Evolutionary conservation across 2,797 vertebrate genomes (phyloP), one percentile per base, ranked within the genome.

Genomic region (Oophaga sylvatica): DNA sequence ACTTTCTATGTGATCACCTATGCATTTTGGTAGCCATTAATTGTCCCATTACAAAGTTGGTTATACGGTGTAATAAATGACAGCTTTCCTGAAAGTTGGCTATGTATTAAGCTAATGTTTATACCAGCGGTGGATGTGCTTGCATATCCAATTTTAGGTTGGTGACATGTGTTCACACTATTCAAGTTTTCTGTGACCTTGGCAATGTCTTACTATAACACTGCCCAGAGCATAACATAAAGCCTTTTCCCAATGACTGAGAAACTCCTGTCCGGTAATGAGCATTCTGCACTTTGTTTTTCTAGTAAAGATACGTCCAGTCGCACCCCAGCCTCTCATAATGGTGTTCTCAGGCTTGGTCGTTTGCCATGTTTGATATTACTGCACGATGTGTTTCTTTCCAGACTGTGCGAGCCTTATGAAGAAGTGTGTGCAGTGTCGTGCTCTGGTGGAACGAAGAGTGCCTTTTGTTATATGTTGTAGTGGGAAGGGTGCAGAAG

Each of bases 351-450:
- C 29, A 29, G 4, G 75, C 45, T 56, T 48, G 71, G 5, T 53
- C 45, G 22, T 53, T 75, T 29, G n/a, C 48, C 9, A 9, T 7
- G 11, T 35, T 2, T 17, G n/a, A 16, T 16, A 45, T 16, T 2
- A 1, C 31, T 48, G 12, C 0, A 16, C 53, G 41, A 20, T 62
- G 1, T 53, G 56, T 79, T 73, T 89, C 31, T 87, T 87, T 63
- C n/a, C 91, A 99, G 98, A 99, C 91, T 99, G 98, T 95, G 98
- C 98, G 90, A 99, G 93, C 93, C 95, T 99, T 91, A 99, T 99
- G 98, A 99, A 99, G 95, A 99, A 99, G 91, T 99, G 98, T 90
- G 98, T 99, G 76, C 98, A 99, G 92, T 99, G 98, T 90, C 98
- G 98, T 88, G 97, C 98, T 84, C 96, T 99, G 77, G 98, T 99